Evolutionary conservation across 2,797 vertebrate species (phyloP), one percentile per base, ranked within the genome.

Genomic region (Odontamblyopus lacepedii): DNA sequence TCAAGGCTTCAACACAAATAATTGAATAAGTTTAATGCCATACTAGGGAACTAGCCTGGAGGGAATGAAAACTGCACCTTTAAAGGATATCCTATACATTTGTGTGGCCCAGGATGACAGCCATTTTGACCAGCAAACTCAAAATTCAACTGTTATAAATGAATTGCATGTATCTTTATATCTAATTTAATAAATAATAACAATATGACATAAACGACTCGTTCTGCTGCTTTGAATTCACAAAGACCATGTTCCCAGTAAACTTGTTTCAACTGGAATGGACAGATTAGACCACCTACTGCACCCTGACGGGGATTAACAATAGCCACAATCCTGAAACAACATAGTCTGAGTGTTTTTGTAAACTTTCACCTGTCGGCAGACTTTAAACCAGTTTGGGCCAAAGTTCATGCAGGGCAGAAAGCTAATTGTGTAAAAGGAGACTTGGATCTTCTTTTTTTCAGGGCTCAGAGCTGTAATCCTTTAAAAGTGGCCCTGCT

Each of bases 371-470:
- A 76, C 57, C 74, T 70, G 65, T 60, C 60, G 57, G 48, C 16
- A 71, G 62, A 56, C 70, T 74, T 67, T 67, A 77, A 29, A 56
- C 63, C 63, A 35, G 51, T 74, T 61, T 71, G 53, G 67, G 63
- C 18, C 62, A 82, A 78, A 87, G 67, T 90, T 71, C 70, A 65
- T 57, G 73, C 78, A 73, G 71, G 72, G 67, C 64, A 73, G 51
- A 72, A 76, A 82, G 75, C 70, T 88, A 86, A 90, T 91, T 88
- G 78, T 79, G 80, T 76, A 69, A 83, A 89, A 88, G 72, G 81
- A 70, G 70, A 81, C 70, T 6, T 67, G 73, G 79, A 81, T 87
- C 76, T 84, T 78, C 86, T 84, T 83, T 87, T 87, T 82, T 87
- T 77, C 9, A 2, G 75, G 75, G 69, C 63, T 72, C 81, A 67